These are phyloP conservation scores for Euphonia xanthogaster DNA, from an alignment of 2,797 vertebrate species.

Conservation along the genomic window DNA sequence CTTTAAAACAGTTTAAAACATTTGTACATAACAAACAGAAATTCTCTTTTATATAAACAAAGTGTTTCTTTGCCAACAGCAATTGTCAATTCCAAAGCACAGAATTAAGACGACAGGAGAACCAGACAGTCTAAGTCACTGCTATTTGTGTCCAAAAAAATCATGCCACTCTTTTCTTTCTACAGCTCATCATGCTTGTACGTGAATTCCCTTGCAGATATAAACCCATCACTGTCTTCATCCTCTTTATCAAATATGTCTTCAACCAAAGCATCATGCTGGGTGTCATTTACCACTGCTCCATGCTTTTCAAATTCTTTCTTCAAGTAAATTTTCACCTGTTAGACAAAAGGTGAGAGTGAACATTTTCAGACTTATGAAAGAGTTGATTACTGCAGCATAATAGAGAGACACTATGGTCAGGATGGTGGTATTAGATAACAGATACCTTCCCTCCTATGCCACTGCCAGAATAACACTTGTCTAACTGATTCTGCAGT, in stretches of 20 bases:
- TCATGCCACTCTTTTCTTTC: conserved; percentile 11
- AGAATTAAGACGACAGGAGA: conserved; percentile 7
- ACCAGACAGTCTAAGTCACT: conserved; percentile 18
- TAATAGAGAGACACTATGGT: background rate
- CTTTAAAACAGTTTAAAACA: conserved; percentile 11
- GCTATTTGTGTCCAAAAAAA: background rate
- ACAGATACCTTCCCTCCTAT: background rate
- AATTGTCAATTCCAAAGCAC: conserved; percentile 23
- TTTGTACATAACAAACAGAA: conserved; percentile 20
- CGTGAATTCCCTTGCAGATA: conserved; percentile 96
- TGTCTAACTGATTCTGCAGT: background rate
- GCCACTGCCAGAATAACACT: background rate
- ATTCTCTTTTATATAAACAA: conserved; percentile 28
- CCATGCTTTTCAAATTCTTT: conserved; percentile 93
- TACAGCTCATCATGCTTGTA: conserved; percentile 95
- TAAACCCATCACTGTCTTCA: conserved; percentile 91
- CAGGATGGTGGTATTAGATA: background rate
- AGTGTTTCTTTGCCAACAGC: background rate
- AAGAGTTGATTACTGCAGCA: background rate
- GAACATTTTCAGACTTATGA: background rate
- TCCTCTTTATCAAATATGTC: conserved; percentile 97
- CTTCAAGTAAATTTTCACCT: conserved; percentile 93
- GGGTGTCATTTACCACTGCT: conserved; percentile 89
- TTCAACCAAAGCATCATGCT: conserved; percentile 89
- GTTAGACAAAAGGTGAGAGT: background rate